Base-by-base conservation (phyloP, 2,113 vertebrate genomes). In the Gobius niger region DNA sequence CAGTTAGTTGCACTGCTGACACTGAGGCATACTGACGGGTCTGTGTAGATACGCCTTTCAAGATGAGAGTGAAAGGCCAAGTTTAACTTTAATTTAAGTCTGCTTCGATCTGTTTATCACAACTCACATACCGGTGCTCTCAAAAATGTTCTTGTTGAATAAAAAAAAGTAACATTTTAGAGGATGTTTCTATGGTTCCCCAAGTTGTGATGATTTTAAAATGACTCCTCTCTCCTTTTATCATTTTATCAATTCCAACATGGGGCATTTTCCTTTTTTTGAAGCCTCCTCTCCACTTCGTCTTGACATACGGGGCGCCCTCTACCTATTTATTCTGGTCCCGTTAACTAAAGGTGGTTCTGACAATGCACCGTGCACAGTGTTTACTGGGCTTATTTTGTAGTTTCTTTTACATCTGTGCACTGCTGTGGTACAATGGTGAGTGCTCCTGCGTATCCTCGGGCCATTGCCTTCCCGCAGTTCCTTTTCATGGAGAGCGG, bases 401-500 rank as follows among this genome's bases (percentile, higher is more conserved):
- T 76, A 81, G 67, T 83, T 81, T 80, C 72, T 75, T 56, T 79
- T 81, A 82, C 70, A 81, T 80, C 60, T 70, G 44, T 52, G 73
- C 59, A 71, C 64, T 72, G 69, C 63, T 47, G 15, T 13, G 41
- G 59, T 73, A 75, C 80, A 85, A 84, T 82, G 44, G 70, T 40
- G 75, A 80, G 75, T 76, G 75, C 69, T 66, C 75, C 69, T 79
- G 72, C 76, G 47, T 79, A 72, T 84, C 76, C 65, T 72, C 13
- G 77, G 82, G 82, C 82, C 82, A 79, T 68, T 78, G 80, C 74
- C 60, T 84, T 81, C 70, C 73, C 42, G 13, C 74, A 77, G 68
- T 74, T 74, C 68, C 83, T 40, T 88, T 78, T 87, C 70, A 78
- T 72, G 74, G 84, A 52, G 80, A 68, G 78, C 82, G 60, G 82